Evolutionary conservation across 2,888 invertebrate species (phyloP), one percentile per base, ranked within the genome.

Genomic region (Drosophila stalkeri): DNA sequence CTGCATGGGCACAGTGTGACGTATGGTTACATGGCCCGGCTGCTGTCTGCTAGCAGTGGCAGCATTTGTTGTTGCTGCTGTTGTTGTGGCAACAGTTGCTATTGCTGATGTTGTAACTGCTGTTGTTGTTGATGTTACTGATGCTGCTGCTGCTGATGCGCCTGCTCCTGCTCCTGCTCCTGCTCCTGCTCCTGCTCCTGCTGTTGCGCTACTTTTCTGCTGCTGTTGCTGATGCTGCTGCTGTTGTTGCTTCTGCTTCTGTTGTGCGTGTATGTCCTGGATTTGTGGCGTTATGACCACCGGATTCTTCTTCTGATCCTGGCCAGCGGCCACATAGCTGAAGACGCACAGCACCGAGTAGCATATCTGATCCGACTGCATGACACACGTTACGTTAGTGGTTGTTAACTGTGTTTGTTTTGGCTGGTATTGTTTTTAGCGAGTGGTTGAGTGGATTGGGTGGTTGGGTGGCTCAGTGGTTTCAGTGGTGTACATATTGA

Each of bases 301-400:
- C 2, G 91, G 92, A 74, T 92, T 91, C 86, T 94, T 95, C 92
- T 95, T 95, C 91, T 96, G 96, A 86, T 97, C 96, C 81, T 96
- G 95, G 0, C 98, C 98, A 65, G 99, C 99, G 74, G 99, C 99
- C 92, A 99, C 96, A 94, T 99, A 99, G 59, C 99, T 99, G 94
- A 99, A 99, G 82, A 99, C 98, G 94, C 99, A 99, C 87, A 99
- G 95, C 75, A 99, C 99, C 88, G 99, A 98, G 94, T 99, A 99
- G 94, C 99, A 99, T 91, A 99, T 99, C 94, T 99, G 99, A 94
- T 99, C 98, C 92, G 99, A 99, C 99, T 99, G 64, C 70, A 56
- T 37, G 41, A 54, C 67, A 43, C 57, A 57, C 57, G 51, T 67
- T 65, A 67, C 43, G 60, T 63, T 69, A 80, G 77, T 51, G 35